These are phyloP conservation scores for Lanius collurio DNA, from an alignment of 2,113 vertebrate genomes.

Conservation along the genomic window DNA sequence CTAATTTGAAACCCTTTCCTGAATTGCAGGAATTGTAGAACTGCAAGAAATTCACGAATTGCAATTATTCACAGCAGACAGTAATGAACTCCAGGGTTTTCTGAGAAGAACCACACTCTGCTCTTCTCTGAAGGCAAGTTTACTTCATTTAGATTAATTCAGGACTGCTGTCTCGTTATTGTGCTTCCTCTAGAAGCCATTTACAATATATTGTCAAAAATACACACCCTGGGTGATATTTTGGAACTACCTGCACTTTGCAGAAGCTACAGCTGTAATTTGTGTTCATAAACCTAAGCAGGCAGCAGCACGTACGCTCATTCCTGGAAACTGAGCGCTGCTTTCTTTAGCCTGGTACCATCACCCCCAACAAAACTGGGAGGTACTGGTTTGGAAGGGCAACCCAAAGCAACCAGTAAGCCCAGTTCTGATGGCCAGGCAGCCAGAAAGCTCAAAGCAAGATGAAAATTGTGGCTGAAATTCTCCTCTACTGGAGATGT, in stretches of 20 bases:
- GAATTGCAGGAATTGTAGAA: not conserved
- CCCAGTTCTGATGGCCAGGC: not conserved
- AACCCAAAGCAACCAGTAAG: not conserved
- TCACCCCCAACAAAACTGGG: not conserved
- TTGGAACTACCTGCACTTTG: not conserved
- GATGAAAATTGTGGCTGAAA: not conserved
- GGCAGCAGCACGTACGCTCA: not conserved
- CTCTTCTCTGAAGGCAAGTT: not conserved
- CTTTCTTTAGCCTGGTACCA: not conserved
- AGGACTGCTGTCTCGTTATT: not conserved
- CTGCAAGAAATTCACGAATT: not conserved
- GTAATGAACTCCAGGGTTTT: conserved; percentile 2
- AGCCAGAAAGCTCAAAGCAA: not conserved
- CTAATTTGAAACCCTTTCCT: not conserved
- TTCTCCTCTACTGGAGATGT: not conserved
- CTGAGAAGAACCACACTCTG: not conserved
- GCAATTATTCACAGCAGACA: conserved; percentile 32
- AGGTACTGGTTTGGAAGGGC: not conserved
- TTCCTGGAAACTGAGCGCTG: not conserved
- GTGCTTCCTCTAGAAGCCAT: not conserved
- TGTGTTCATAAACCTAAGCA: not conserved
- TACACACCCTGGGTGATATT: not conserved
- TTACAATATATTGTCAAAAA: not conserved
- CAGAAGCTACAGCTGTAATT: not conserved
- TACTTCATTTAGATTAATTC: conserved; percentile 24